These are phyloP conservation scores for Cheumatopsyche charites DNA, from an alignment of 1,140 invertebrate genomes.

Conservation along the genomic window DNA sequence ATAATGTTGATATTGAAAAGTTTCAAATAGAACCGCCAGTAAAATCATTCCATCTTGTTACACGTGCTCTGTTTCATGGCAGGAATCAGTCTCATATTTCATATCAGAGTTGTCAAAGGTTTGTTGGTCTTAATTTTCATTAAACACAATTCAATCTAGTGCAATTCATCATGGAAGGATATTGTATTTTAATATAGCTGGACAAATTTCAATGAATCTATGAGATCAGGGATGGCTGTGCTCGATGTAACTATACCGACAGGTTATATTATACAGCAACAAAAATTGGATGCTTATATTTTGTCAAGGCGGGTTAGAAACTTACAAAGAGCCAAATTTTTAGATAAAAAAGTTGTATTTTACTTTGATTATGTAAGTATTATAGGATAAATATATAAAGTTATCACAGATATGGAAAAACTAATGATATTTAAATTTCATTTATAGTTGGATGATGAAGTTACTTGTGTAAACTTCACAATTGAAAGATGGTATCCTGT, in stretches of 20 bases:
- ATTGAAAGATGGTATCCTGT: constrained; percentile 95
- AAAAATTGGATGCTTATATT: constrained; percentile 85
- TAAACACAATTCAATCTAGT: no score
- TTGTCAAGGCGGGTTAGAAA: constrained; percentile 74
- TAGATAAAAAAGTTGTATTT: constrained; percentile 84
- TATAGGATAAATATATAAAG: background rate
- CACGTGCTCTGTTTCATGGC: constrained; percentile 78
- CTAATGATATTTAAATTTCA: background rate
- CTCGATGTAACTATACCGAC: constrained; percentile 91
- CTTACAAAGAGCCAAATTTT: constrained; percentile 83
- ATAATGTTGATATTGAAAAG: constrained; percentile 88
- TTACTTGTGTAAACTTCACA: constrained; percentile 90
- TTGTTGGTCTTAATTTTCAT: no score
- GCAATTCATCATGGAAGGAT: no score
- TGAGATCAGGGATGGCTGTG: constrained; percentile 88
- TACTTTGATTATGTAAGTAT: constrained; percentile 91
- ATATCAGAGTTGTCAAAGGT: constrained; percentile 83
- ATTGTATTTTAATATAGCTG: constrained; percentile 65
- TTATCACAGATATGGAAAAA: background rate
- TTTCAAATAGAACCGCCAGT: constrained; percentile 87
- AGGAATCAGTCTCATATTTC: constrained; percentile 93
- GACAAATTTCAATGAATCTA: constrained; percentile 77
- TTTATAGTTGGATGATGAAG: constrained; percentile 75
- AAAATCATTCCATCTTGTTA: constrained; percentile 74
- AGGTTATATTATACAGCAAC: constrained; percentile 92